Percentiles rank a stretch among this genome's conserved stretches.
Conservation (phyloP, 1,140 invertebrate species). For the Bacillus rossius region DNA sequence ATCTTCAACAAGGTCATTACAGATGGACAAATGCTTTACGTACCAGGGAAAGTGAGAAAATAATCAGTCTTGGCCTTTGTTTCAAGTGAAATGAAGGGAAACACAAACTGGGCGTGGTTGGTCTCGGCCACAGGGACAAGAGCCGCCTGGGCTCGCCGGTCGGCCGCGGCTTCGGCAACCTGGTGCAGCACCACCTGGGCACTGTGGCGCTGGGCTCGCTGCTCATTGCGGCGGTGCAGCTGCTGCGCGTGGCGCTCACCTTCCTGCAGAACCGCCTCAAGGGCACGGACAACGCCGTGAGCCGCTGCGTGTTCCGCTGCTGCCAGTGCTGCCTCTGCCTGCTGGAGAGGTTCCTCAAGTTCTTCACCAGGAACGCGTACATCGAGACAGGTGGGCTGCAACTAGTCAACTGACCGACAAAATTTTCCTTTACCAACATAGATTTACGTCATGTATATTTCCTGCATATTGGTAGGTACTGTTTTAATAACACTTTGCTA, state of each 20-base stretch:
- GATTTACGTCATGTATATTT: too few species aligned
- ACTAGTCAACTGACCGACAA: background rate
- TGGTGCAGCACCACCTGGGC: conserved; percentile 67
- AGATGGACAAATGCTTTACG: too few species aligned
- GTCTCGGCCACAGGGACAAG: conserved; percentile 62
- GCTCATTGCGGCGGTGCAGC: conserved; percentile 62
- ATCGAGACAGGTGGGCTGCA: conserved; percentile 70
- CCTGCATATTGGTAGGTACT: too few species aligned
- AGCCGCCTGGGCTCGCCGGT: conserved; percentile 52
- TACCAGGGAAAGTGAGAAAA: too few species aligned
- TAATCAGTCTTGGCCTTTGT: too few species aligned
- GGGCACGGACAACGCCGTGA: conserved; percentile 38
- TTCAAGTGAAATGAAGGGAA: too few species aligned
- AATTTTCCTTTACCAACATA: too few species aligned
- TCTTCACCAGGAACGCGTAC: conserved; percentile 69
- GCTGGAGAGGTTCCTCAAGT: conserved; percentile 68
- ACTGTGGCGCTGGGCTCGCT: conserved; percentile 71
- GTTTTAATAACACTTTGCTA: too few species aligned
- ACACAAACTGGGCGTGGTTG: too few species aligned
- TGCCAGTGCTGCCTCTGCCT: conserved; percentile 69
- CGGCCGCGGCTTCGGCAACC: conserved; percentile 46
- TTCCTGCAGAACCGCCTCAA: conserved; percentile 40
- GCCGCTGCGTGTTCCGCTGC: conserved; percentile 45
- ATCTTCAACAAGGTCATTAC: too few species aligned
- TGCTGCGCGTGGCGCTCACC: conserved; percentile 53